Conservation (phyloP, 2,113 vertebrate genomes). For the Ploceus nigricollis region DNA sequence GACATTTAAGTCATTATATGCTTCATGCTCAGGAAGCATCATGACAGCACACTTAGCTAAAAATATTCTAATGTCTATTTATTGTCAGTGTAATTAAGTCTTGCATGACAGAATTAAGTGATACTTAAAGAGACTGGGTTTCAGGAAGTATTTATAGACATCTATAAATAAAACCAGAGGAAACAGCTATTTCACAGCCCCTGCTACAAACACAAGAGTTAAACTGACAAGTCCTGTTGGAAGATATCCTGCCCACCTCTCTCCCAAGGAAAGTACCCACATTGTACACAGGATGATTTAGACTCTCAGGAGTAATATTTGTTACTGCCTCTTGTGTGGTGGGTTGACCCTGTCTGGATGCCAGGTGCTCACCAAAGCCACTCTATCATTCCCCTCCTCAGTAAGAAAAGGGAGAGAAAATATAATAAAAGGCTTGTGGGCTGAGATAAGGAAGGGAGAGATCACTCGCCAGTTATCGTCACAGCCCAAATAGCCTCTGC, state of each 20-base stretch:
- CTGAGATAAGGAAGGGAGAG: background rate
- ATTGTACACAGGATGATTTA: background rate
- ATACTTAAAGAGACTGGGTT: conserved; percentile 39
- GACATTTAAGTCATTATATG: background rate
- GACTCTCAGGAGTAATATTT: background rate
- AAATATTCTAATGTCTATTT: conserved; percentile 53
- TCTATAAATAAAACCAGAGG: conserved; percentile 21
- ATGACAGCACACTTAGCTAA: conserved; percentile 20
- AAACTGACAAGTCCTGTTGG: background rate
- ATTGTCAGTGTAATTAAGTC: conserved; percentile 55
- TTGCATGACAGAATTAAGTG: conserved; percentile 45
- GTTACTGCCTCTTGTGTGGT: background rate
- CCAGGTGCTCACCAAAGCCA: background rate
- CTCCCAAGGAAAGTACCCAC: background rate
- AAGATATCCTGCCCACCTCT: background rate
- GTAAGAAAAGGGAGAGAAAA: background rate
- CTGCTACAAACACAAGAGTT: background rate
- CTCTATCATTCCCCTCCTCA: background rate
- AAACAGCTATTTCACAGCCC: conserved; percentile 15
- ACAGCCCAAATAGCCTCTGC: background rate
- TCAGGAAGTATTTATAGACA: conserved; percentile 40
- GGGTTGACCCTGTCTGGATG: background rate
- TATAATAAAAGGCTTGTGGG: background rate
- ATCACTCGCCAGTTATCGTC: background rate
- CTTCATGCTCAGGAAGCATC: conserved; percentile 36